Base-by-base conservation (phyloP, 2,797 vertebrate species). In the Alauda arvensis region DNA sequence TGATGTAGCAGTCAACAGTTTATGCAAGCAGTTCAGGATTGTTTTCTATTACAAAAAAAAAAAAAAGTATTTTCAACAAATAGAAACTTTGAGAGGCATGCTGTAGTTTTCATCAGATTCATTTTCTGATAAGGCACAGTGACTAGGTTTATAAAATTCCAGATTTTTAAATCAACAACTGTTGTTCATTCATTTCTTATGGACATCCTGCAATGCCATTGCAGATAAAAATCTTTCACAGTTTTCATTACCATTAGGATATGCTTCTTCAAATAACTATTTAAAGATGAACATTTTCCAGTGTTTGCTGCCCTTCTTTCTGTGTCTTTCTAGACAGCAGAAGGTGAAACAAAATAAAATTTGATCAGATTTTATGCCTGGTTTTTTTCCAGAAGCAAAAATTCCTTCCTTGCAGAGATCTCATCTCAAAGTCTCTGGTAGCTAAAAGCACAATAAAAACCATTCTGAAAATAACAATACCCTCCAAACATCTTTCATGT, bases 331-430 rank as follows among this genome's bases (percentile, higher is more conserved):
- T 53, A 67, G 15, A 66, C 7, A 49, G 8, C 59, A 56, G 24
- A 85, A 79, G 16, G 85, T 72, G 78, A 92, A 91, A 87, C 24
- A 83, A 85, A 89, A 71, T 55, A 80, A 88, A 67, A 82, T 68
- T n/a, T 89, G 28, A 53, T 77, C 31, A 29, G 40, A 80, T 83
- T 77, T 77, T 69, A 68, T 61, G 42, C 12, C 23, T 42, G 12
- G 0, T 15, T 74, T 82, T 79, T 85, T 65, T 46, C 21, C 18
- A 23, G 28, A 83, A 77, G 4, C 57, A n/a, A 89, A 65, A 92
- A 28, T 57, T 90, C 10, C 12, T 79, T 88, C 51, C 31, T 61
- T 77, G 16, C 19, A 49, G 21, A 85, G 24, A 87, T 6, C 18
- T 87, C 31, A 43, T 71, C 25, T 85, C 34, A 87, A 69, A 62